Base-by-base conservation (phyloP, 2,888 invertebrate species). In the Lapara coniferarum region DNA sequence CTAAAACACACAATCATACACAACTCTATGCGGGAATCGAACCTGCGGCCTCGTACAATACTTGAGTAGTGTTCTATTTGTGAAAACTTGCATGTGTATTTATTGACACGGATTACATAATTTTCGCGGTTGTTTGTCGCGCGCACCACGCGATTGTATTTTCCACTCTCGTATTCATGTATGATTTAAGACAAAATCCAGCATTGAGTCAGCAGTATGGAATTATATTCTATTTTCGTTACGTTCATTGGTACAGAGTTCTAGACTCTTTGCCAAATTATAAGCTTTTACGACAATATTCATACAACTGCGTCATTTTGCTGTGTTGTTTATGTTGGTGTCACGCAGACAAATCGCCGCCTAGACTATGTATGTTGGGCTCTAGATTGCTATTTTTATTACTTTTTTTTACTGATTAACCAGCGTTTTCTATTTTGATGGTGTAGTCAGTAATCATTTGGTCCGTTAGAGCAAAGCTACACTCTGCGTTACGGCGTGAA, bases 271-370 rank as follows among this genome's bases (percentile, higher is more conserved):
- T 92, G 91, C 91, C 90, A 91, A 91, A 89, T 89, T 88, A 88
- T 92, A 88, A 88, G 90, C 81, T 88, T 87, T 85, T 87, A 90
- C 84, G 88, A 88, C 87, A 90, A 89, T 90, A 87, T 89, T 84
- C 85, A 84, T 77, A 81, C 75, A 85, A 85, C 84, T 86, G 84
- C 86, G 87, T 86, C 85, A 84, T 81, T 72, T 77, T 76, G 77
- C 73, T 77, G 74, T 77, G 76, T 77, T 80, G 80, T 83, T 82
- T 78, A 81, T 78, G 76, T 77, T 76, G 75, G 74, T 76, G 70
- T 72, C 74, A 72, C 77, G 73, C 71, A 77, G 74, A 76, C 72
- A 74, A 75, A 77, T 69, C 71, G 71, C 74, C 69, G 67, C 71
- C 73, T 53, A 49, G 46, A 58, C 46, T 37, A 69, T 69, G 59